These are phyloP conservation scores for Pyxicephalus adspersus DNA, from an alignment of 2,113 vertebrate genomes.

Conservation along the genomic window DNA sequence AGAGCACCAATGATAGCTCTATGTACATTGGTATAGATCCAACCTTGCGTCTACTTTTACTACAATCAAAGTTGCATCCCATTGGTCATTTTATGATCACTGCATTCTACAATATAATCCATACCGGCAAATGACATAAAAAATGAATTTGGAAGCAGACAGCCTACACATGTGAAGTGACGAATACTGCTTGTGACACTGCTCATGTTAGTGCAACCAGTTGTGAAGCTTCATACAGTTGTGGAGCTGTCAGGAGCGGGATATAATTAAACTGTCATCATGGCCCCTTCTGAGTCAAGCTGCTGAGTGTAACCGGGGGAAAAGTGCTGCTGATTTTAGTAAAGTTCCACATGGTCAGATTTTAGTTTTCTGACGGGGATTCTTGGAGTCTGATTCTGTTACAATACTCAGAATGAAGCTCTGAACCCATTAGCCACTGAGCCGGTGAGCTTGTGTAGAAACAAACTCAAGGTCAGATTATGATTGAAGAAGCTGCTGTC, in stretches of 20 bases:
- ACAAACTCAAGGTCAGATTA: conserved; percentile 78
- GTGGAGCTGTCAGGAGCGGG: conserved; percentile 46
- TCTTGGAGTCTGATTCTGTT: conserved; percentile 1
- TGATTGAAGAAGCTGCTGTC: conserved; percentile 79
- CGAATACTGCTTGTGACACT: conserved; percentile 39
- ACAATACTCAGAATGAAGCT: conserved; percentile 60
- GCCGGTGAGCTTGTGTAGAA: conserved; percentile 67
- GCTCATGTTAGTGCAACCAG: conserved; percentile 46
- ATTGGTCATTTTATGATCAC: neutral
- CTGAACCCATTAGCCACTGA: conserved; percentile 57
- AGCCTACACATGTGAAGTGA: conserved; percentile 26
- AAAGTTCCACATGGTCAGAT: conserved; percentile 55
- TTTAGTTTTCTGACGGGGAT: conserved; percentile 42
- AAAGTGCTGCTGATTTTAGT: conserved; percentile 44
- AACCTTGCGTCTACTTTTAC: too few relatives aligned
- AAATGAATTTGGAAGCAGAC: neutral
- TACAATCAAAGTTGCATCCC: too few relatives aligned
- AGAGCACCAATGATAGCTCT: too few relatives aligned
- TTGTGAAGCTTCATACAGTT: conserved; percentile 47
- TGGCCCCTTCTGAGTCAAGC: conserved; percentile 12
- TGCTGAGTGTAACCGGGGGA: conserved; percentile 41
- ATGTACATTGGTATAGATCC: too few relatives aligned
- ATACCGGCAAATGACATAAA: neutral
- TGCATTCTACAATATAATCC: neutral
- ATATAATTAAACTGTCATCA: conserved; percentile 55